Evolutionary conservation across 1,140 invertebrate genomes (phyloP), one percentile per base, ranked within the genome.

Genomic region (Cydia splendana): DNA sequence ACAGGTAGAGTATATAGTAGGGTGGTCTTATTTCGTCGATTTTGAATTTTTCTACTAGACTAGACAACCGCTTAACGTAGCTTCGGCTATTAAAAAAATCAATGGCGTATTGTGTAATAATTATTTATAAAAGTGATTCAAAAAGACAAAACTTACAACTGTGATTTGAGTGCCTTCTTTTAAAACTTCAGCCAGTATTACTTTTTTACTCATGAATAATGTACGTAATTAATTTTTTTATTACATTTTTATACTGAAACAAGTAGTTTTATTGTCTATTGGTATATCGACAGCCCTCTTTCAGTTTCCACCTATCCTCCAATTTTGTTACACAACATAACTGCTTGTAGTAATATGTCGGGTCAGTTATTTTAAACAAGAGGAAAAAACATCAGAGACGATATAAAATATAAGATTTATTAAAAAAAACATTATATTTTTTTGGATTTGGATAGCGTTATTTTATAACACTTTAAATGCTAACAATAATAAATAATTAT

Each of bases 141-240:
- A 53, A 53, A 53, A n/a, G 51, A 53, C 51, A 53, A 18, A 18
- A n/a, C 2, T n/a, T 75, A n/a, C 13, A 30, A 57, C 74, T 75
- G 74, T 75, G 74, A 75, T 75, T 28, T 53, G 10, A 53, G 74
- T 75, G 74, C 74, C 48, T 75, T 48, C 15, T 75, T 75, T 18
- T 74, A 20, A 74, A 74, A 75, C 24, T 75, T 24, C 45, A 53
- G 74, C 74, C 74, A 75, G 74, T 75, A 75, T 75, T 62, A 62
- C 57, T 62, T 62, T 62, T 18, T 57, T 57, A 57, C 12, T 57
- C 48, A 15, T 51, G 7, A 57, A 57, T 57, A 57, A 62, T 62
- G 9, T 62, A 62, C 7, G 20, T 24, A 62, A 10, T 62, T 6
- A 62, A 10, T 62, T 62, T 57, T 57, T 57, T 62, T 5, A 62